Base-by-base conservation (phyloP, 2,797 vertebrate species). In the Garrulus glandarius region DNA sequence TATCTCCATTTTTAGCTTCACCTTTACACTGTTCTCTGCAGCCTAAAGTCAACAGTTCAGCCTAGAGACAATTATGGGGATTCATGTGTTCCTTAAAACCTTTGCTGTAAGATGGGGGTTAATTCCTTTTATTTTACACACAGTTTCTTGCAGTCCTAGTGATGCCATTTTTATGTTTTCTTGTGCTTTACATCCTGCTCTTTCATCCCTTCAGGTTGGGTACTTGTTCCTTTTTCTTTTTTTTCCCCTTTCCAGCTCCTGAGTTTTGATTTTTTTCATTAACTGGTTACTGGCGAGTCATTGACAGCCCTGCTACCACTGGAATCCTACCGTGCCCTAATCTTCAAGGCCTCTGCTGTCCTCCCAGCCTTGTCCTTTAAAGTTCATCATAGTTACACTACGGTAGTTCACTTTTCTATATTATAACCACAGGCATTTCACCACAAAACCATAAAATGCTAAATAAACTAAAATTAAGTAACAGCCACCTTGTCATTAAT, bases 221-320 rank as follows among this genome's bases (percentile, higher is more conserved):
- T 37, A 13, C 11, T 53, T 57, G 3, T 36, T 64, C 29, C 6
- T 65, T 59, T 16, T n/a, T 5, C 4, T 18, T 37, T 59, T 37
- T 9, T 0, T 0, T 4, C 2, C 2, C 4, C 16, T 13, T 6
- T 44, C 4, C 26, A n/a, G 2, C 30, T 71, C 19, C 23, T 60
- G 44, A 85, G 19, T 44, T 64, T 57, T 32, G 22, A 11, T 46
- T 44, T 50, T 52, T 64, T 61, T 32, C 55, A 49, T 57, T 41
- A 64, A 19, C 9, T 9, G 18, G 19, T 72, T 52, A 32, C 15
- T 53, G 19, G 6, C 50, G 30, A 52, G 11, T 23, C 63, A 59
- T 7, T 67, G 13, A 41, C 23, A 77, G 15, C 6, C 4, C 5
- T 47, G 11, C 3, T 34, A 34, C 10, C 11, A 34, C 16, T 32